Evolutionary conservation across 1,140 invertebrate genomes (phyloP), one percentile per base, ranked within the genome.

Genomic region (Hormaphis cornu): DNA sequence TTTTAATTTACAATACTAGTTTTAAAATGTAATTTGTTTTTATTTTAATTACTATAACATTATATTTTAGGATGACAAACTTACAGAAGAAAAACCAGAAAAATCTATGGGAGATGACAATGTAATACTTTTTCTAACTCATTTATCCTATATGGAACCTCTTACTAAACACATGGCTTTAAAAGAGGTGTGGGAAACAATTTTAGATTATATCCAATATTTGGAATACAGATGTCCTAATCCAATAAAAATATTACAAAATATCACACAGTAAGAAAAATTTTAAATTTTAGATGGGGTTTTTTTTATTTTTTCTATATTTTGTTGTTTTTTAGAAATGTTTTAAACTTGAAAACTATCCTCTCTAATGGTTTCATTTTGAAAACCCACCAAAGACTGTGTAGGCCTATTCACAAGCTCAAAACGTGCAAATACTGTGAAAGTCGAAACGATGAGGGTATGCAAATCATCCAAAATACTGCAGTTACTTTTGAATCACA

Each of bases 181-280:
- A 33, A 66, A 50, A 50, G 8, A 50, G 6, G 44, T 48, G 24
- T 66, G 61, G 61, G 42, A 66, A 16, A 33, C 61, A 22, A 50
- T 66, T 14, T 66, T 66, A 46, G 18, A 66, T 30, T 66, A 66
- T 20, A 35, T 66, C 33, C 61, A 33, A 33, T 66, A 14, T 35
- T 50, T 50, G 7, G 9, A 24, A 50, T 8, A 61, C 30, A 46
- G 28, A n/a, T 10, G 4, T 48, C 20, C 20, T 20, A 28, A 50
- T 2, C 35, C 44, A 9, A 9, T 48, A 66, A 50, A 46, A n/a
- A 66, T 66, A 35, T 22, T 66, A 16, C n/a, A 66, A 5, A 33
- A 33, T 3, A 66, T 66, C 24, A 30, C 28, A 9, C 4, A 20
- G 61, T 66, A 33, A 9, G 28, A 50, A 42, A 14, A 35, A 18